phyloP scores from a whole-genome alignment of 2,113 vertebrate genomes.

The Pitta sordida region DNA sequence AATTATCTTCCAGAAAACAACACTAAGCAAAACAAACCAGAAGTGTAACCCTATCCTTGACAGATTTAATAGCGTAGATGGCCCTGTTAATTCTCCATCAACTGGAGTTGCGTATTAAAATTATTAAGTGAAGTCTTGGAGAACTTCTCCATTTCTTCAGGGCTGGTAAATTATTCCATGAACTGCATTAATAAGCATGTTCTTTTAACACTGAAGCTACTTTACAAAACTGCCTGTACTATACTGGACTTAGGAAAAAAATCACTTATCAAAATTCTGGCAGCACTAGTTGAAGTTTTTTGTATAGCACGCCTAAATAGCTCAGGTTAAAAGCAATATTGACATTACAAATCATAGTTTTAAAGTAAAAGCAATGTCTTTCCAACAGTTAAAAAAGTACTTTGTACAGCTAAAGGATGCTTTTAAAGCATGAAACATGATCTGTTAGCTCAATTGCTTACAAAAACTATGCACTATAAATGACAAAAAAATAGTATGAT shows the following conservation, averaged over 20 bases:
- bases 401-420: neutral
- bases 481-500: neutral
- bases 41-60: neutral
- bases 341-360: neutral
- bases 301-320: neutral
- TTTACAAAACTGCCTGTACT: neutral
- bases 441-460: neutral
- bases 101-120: neutral
- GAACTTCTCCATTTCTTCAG: neutral
- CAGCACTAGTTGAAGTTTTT: neutral
- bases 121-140: neutral
- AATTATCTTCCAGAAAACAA: neutral
- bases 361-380: neutral
- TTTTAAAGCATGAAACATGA: neutral
- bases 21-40: neutral
- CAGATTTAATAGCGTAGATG: neutral
- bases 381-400: neutral
- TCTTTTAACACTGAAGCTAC: neutral
- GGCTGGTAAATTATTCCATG: neutral
- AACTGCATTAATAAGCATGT: neutral
- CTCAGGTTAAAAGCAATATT: neutral
- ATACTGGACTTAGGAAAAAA: neutral
- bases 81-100: neutral
- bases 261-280: neutral
- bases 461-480: neutral